A percentile compares a stretch with the other conserved stretches of the same genome.
Conservation (phyloP, 1,140 invertebrate species). For the Nilaparvata lugens region DNA sequence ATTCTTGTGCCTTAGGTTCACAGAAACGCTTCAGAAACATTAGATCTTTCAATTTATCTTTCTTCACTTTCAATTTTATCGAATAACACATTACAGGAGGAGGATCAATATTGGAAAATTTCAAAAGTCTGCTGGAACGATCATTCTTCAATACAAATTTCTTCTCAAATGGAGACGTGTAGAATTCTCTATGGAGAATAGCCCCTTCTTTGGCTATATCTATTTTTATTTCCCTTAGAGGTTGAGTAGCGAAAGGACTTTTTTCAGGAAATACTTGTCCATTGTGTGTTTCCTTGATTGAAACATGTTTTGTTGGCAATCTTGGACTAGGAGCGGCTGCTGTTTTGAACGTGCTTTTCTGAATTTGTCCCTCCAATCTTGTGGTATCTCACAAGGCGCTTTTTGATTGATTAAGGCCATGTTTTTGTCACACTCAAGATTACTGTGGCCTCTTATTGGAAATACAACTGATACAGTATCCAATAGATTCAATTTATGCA, state of each 20-base stretch:
- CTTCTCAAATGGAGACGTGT: not conserved
- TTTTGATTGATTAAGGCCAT: constrained; percentile 16
- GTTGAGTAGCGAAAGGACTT: not conserved
- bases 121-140: not conserved
- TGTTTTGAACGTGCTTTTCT: constrained; percentile 15
- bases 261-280: not conserved
- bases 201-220: not conserved
- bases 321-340: constrained; percentile 18
- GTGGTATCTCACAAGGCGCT: constrained; percentile 9
- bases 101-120: not conserved
- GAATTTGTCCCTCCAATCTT: constrained; percentile 15
- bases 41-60: not conserved
- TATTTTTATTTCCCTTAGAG: constrained; percentile 4
- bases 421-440: constrained; percentile 18
- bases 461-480: constrained; percentile 9
- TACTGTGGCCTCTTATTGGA: constrained; percentile 18
- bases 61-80: not conserved
- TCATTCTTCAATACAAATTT: not conserved
- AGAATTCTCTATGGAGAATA: not conserved
- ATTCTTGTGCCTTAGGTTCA: not conserved
- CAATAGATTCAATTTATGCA: constrained; percentile 15
- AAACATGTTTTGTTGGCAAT: constrained; percentile 15
- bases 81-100: not conserved
- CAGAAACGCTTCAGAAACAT: not conserved
- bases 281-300: constrained; percentile 11